Evolutionary conservation across 2,888 invertebrate genomes (phyloP).

Genomic region (Unio delphinus): DNA sequence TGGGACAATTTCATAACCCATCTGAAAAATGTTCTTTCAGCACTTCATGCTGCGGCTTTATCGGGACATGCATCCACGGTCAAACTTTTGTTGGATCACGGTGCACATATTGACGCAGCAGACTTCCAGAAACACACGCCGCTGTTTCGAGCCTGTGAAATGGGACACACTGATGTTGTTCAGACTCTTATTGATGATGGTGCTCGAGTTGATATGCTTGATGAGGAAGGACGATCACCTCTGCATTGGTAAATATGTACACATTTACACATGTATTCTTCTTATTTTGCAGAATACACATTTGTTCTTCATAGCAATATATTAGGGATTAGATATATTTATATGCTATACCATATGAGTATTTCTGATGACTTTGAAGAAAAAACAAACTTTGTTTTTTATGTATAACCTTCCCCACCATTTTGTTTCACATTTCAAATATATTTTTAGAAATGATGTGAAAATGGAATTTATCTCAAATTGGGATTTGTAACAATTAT

Average conservation of each 20-base stretch:
- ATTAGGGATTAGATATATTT: no score
- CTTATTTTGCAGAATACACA: no score
- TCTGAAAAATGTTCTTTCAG: constrained; percentile 40
- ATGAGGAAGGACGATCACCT: constrained; percentile 69
- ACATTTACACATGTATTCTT: no score
- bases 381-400: no score
- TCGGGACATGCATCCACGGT: constrained; percentile 68
- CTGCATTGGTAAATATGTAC: constrained; percentile 67
- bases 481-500: no score
- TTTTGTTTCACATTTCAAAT: no score
- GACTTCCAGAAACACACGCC: constrained; percentile 70
- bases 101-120: constrained; percentile 62
- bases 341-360: no score
- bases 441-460: no score
- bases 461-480: no score
- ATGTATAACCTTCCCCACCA: no score
- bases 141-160: constrained; percentile 69
- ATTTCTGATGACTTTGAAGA: no score
- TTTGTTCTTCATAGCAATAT: no score
- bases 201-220: constrained; percentile 66
- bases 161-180: constrained; percentile 67
- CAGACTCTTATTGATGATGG: constrained; percentile 67
- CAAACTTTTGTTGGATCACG: constrained; percentile 63
- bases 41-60: constrained; percentile 69
- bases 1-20: not conserved